Base-by-base conservation (phyloP, 2,888 invertebrate genomes). In the Strigamia crassipes region DNA sequence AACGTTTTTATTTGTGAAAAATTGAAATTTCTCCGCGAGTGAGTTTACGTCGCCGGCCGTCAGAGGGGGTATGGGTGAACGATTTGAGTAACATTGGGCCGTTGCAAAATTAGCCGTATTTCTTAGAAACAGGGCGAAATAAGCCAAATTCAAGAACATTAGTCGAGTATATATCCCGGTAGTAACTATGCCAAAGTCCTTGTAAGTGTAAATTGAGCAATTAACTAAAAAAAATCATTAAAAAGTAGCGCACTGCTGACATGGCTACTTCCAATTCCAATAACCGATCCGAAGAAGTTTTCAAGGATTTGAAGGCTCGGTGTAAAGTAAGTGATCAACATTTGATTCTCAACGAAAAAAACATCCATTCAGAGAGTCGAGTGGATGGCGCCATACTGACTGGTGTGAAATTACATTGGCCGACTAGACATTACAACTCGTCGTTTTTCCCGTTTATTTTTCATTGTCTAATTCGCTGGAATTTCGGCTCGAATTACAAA, bases 311-410 rank as follows among this genome's bases (percentile, higher is more conserved):
- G 9, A 81, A 81, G 23, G 27, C 56, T 10, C 81, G 81, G 15
- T 56, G 56, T 61, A 81, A 81, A 81, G 81, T 81, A 81, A 80
- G 80, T 80, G 27, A 27, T 23, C 13, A 27, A 15, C 6, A 51
- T n/a, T 51, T 51, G 18, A 18, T 51, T 51, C 51, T 27, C 13
- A 10, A 34, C 18, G 3, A n/a, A n/a, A 51, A 51, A 51, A 42
- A 51, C 4, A 3, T n/a, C 51, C 51, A 51, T 51, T 66, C 10
- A 66, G 66, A 66, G 23, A 51, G 18, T n/a, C 18, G 66, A 31
- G 15, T 51, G 51, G 3, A 66, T 66, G 66, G 66, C 66, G 31
- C 66, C 66, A 66, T 27, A 51, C 66, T 31, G 66, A 31, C 66
- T 66, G 13, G 66, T 66, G 31, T 66, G 13, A 31, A 66, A 66